Conservation (phyloP, 2,888 invertebrate species). For the Cryptus armator region DNA sequence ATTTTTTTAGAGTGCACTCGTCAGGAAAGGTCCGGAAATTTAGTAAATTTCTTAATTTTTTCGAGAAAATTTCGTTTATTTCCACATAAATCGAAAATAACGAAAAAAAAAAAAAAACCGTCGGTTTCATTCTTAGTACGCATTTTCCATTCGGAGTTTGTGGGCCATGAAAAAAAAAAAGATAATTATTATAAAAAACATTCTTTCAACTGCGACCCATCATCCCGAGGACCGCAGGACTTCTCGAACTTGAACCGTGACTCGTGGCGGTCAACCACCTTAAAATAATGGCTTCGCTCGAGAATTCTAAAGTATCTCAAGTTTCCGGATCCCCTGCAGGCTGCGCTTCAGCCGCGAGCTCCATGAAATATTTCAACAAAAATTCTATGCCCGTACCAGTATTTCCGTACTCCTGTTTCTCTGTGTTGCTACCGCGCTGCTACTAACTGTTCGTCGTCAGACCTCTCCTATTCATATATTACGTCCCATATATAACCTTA, state of each 20-base stretch:
- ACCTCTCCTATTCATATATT: conserved; percentile 52
- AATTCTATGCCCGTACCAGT: conserved; percentile 25
- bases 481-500: neutral
- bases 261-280: conserved; percentile 26
- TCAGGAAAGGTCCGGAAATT: no score
- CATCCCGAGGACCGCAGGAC: conserved; percentile 7
- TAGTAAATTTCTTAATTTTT: no score
- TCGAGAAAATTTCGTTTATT: no score
- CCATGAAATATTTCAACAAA: conserved; percentile 55
- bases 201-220: neutral
- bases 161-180: neutral
- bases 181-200: neutral
- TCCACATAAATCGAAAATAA: no score
- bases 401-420: conserved; percentile 24
- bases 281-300: conserved; percentile 22
- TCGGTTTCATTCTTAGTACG: no score
- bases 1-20: no score
- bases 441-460: conserved; percentile 49
- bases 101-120: neutral
- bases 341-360: conserved; percentile 4
- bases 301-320: conserved; percentile 34
- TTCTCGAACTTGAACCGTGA: conserved; percentile 10
- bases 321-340: neutral
- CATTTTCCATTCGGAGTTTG: neutral
- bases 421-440: conserved; percentile 23